Conservation (phyloP, 2,797 vertebrate species). For the Harpagifer antarcticus region DNA sequence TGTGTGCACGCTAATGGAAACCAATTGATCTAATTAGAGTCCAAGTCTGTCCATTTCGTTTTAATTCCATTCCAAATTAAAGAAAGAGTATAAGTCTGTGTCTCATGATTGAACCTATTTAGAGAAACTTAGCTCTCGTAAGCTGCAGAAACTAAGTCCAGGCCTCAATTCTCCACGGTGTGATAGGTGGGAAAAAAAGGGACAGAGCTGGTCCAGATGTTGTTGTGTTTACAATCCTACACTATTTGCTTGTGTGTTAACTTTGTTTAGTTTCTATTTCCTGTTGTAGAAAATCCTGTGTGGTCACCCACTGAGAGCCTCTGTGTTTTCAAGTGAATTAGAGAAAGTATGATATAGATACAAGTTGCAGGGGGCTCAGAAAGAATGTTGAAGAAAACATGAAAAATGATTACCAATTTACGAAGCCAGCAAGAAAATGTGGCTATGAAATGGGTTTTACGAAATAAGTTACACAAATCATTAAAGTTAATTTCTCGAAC, state of each 20-base stretch:
- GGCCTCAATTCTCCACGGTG: slow-evolving; percentile 22
- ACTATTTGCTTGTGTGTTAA: slow-evolving; percentile 58
- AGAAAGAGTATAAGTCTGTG: slow-evolving; percentile 47
- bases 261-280: slow-evolving; percentile 54
- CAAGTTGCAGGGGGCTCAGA: background rate
- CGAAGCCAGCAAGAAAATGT: background rate
- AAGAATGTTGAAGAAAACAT: slow-evolving; percentile 9
- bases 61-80: slow-evolving; percentile 58
- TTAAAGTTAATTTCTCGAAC: background rate
- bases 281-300: slow-evolving; percentile 40
- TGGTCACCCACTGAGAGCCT: slow-evolving; percentile 55
- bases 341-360: background rate
- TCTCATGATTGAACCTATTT: slow-evolving; percentile 53
- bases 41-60: slow-evolving; percentile 56
- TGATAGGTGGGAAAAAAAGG: background rate
- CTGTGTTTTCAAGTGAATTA: background rate
- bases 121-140: slow-evolving; percentile 13
- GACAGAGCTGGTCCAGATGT: slow-evolving; percentile 34
- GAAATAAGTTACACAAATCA: background rate
- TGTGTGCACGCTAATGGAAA: slow-evolving; percentile 51
- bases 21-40: slow-evolving; percentile 51
- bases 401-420: background rate
- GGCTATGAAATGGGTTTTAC: slow-evolving; percentile 13
- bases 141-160: slow-evolving; percentile 30
- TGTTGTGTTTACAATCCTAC: slow-evolving; percentile 47